Conservation (phyloP, 2,888 invertebrate species). For the Beris morrisii region DNA sequence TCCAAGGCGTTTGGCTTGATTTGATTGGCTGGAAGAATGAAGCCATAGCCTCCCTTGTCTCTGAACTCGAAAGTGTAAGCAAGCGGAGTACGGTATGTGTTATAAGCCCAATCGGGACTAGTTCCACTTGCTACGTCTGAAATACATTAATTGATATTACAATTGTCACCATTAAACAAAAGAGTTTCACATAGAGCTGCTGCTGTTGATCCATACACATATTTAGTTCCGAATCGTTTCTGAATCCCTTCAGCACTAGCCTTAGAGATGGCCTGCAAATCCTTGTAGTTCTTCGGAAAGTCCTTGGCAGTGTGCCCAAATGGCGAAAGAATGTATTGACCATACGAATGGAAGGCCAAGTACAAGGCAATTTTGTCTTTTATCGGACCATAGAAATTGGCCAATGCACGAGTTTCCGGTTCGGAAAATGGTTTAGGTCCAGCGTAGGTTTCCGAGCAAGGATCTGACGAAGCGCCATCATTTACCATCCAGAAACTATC, state of each 20-base stretch:
- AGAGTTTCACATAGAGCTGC: constrained; percentile 59
- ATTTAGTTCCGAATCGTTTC: constrained; percentile 58
- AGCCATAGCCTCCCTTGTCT: constrained; percentile 69
- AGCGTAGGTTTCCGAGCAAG: constrained; percentile 57
- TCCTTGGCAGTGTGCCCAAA: constrained; percentile 58
- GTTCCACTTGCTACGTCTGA: constrained; percentile 56
- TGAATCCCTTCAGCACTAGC: constrained; percentile 59
- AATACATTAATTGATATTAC: neutral
- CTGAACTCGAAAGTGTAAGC: constrained; percentile 64
- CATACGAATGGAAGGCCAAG: constrained; percentile 67
- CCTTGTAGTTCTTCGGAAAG: constrained; percentile 57
- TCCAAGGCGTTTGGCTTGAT: constrained; percentile 66
- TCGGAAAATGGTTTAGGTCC: constrained; percentile 63
- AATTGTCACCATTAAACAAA: constrained; percentile 3
- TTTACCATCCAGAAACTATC: constrained; percentile 49
- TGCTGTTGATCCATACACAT: constrained; percentile 61
- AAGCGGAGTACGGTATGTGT: constrained; percentile 57
- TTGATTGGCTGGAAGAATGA: constrained; percentile 66
- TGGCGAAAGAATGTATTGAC: constrained; percentile 64
- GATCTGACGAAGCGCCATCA: constrained; percentile 57
- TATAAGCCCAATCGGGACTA: constrained; percentile 61
- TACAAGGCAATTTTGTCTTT: constrained; percentile 58
- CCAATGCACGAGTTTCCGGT: constrained; percentile 58
- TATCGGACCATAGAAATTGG: constrained; percentile 57
- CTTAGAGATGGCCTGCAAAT: constrained; percentile 57